phyloP scores from a whole-genome alignment of 2,113 vertebrate species.

The Rhombomys opimus region DNA sequence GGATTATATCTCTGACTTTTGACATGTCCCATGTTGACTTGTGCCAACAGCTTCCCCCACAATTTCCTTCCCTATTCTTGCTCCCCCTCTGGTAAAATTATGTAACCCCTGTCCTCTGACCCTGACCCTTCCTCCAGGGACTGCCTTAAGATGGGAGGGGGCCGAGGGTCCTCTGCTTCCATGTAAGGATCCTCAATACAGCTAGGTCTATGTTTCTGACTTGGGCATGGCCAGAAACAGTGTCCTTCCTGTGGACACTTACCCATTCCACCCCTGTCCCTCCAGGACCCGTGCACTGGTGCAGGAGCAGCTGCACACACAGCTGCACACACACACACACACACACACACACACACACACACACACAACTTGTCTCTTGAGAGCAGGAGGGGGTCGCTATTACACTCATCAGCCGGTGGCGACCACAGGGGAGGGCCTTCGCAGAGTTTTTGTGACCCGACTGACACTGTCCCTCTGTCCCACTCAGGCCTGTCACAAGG shows the following conservation, averaged over 20 bases:
- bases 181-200: background rate
- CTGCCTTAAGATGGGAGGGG: background rate
- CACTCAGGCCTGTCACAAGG: background rate
- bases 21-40: accelerated
- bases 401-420: background rate
- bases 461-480: background rate
- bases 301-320: background rate
- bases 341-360: background rate
- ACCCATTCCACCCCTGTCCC: background rate
- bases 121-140: background rate
- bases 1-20: background rate
- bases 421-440: background rate
- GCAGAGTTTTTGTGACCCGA: background rate
- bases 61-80: background rate
- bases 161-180: background rate
- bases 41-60: background rate
- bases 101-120: background rate
- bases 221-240: background rate
- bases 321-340: background rate
- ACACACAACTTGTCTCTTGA: background rate
- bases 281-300: no score
- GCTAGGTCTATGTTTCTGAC: background rate
- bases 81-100: background rate
- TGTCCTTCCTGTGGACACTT: background rate
- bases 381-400: background rate